phyloP scores from a whole-genome alignment of 2,888 invertebrate genomes.

The Noctua janthe region DNA sequence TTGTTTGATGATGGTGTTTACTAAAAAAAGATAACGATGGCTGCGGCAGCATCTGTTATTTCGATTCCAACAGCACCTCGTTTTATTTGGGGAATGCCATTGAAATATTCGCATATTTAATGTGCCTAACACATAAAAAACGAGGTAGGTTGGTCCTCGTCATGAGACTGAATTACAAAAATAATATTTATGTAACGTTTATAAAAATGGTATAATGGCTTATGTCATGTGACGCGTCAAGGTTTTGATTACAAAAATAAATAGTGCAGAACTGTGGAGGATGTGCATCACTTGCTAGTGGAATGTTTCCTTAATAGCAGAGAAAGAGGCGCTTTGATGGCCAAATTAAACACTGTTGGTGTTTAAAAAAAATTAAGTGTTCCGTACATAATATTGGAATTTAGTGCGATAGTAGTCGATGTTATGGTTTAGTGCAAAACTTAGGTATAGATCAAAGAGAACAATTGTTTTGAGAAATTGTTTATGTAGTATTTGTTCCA shows the following conservation, averaged over 20 bases:
- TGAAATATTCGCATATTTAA: neutral
- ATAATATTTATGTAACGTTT: neutral
- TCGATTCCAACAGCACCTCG: neutral
- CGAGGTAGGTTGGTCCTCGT: neutral
- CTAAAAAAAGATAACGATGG: neutral
- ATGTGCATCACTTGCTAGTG: no score
- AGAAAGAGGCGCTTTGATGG: no score
- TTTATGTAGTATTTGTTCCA: constrained; percentile 37
- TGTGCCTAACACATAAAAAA: neutral
- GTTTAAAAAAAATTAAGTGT: neutral
- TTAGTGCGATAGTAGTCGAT: neutral
- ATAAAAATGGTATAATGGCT: neutral
- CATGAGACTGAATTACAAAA: constrained; percentile 4
- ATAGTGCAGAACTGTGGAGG: neutral
- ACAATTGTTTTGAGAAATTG: constrained; percentile 37
- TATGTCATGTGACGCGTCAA: constrained; percentile 8
- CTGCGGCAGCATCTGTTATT: neutral
- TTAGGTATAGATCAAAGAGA: constrained; percentile 28
- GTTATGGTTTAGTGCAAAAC: constrained; percentile 12
- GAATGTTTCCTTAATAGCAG: no score
- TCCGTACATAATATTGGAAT: neutral
- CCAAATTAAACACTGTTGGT: no score
- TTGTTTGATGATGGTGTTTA: constrained; percentile 17
- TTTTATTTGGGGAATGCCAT: neutral
- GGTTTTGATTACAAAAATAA: neutral